Evolutionary conservation across 1,140 invertebrate genomes (phyloP).

Genomic region (Drosophila sp.): DNA sequence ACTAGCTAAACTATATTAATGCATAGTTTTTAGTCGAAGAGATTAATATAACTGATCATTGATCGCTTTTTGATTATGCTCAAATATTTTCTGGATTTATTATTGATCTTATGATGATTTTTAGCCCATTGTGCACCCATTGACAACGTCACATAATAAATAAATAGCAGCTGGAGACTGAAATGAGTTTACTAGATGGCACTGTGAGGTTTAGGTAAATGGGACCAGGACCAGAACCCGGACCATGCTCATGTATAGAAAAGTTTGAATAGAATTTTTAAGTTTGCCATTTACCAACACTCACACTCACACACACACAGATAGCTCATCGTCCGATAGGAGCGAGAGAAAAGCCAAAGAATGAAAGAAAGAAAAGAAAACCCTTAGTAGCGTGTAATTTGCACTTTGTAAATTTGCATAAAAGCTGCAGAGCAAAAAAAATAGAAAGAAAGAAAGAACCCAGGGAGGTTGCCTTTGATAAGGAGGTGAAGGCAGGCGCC

Average conservation of each 20-base stretch:
- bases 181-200: background rate
- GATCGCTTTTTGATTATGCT: too few relatives aligned
- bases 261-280: conserved; percentile 80
- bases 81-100: background rate
- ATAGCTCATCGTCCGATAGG: conserved; percentile 50
- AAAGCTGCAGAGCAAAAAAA: conserved; percentile 63
- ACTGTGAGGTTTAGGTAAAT: conserved; percentile 9
- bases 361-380: conserved; percentile 49
- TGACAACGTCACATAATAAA: conserved; percentile 59
- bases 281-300: conserved; percentile 76
- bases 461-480: too few relatives aligned
- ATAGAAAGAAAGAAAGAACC: background rate
- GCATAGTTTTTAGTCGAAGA: too few relatives aligned
- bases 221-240: conserved; percentile 8
- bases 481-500: background rate
- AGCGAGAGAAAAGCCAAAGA: conserved; percentile 18
- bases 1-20: too few relatives aligned
- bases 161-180: conserved; percentile 61
- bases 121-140: conserved; percentile 34
- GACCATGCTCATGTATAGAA: conserved; percentile 46
- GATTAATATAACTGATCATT: too few relatives aligned
- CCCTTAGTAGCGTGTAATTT: conserved; percentile 82
- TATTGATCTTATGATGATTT: background rate
- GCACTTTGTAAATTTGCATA: conserved; percentile 82
- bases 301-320: conserved; percentile 22